Evolutionary conservation across 2,888 invertebrate species (phyloP).

Genomic region (Seladonia tumulorum): DNA sequence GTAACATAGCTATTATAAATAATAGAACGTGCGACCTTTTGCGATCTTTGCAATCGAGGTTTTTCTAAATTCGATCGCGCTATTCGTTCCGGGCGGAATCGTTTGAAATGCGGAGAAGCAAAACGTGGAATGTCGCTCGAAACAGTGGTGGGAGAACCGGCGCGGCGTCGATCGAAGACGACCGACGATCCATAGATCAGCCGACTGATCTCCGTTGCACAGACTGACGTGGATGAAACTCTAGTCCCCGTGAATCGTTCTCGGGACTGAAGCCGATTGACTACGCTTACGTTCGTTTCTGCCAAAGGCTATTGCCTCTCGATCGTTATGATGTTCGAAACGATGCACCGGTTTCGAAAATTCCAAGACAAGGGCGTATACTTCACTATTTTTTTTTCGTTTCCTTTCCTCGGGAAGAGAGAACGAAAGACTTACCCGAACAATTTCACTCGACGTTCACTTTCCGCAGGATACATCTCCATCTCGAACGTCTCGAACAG

Average conservation of each 20-base stretch:
- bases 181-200: constrained; percentile 5
- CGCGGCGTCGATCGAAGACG: constrained; percentile 6
- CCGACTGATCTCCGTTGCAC: not conserved
- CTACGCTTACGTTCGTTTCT: constrained; percentile 69
- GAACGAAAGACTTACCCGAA: constrained; percentile 14
- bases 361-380: constrained; percentile 38
- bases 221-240: constrained; percentile 20
- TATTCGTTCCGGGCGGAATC: not conserved
- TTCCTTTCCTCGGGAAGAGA: not conserved
- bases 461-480: constrained; percentile 3
- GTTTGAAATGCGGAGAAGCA: constrained; percentile 18
- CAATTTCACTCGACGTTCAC: constrained; percentile 3
- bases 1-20: constrained; percentile 48
- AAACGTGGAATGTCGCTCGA: constrained; percentile 25
- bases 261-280: constrained; percentile 58
- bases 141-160: constrained; percentile 3
- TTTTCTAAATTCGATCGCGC: not conserved
- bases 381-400: constrained; percentile 28
- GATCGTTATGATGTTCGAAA: constrained; percentile 21
- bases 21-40: constrained; percentile 36
- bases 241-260: constrained; percentile 35
- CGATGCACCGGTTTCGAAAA: constrained; percentile 5
- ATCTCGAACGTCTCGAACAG: not conserved
- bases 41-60: constrained; percentile 14
- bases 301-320: constrained; percentile 55